A percentile compares a stretch with the other conserved stretches of the same genome.
Conservation (phyloP, 2,797 vertebrate genomes). For the Limosa lapponica region DNA sequence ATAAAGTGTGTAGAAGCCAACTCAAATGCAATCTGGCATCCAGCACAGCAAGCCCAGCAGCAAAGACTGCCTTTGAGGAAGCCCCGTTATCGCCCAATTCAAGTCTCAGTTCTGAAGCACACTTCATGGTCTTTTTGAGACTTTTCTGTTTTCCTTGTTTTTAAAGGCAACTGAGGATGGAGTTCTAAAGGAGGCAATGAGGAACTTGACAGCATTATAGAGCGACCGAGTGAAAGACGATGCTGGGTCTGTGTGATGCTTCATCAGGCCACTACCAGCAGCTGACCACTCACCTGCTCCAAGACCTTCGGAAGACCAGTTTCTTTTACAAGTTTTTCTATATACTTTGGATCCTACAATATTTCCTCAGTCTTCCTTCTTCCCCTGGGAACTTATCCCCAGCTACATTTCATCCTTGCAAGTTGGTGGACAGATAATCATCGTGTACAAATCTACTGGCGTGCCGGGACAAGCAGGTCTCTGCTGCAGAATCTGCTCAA, state of each 20-base stretch:
- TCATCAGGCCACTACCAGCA: neutral
- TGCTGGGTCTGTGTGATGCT: fast-evolving
- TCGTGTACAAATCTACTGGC: neutral
- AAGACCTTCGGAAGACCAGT: neutral
- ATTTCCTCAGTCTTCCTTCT: neutral
- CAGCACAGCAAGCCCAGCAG: neutral
- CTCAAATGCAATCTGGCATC: neutral
- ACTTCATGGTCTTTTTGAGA: neutral
- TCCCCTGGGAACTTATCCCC: no score
- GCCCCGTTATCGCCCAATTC: neutral
- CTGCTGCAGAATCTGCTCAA: neutral
- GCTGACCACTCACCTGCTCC: neutral
- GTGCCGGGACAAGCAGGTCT: neutral
- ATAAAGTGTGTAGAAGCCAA: neutral
- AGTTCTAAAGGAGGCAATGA: neutral
- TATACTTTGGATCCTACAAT: neutral
- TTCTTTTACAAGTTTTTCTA: neutral
- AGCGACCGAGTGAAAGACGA: neutral
- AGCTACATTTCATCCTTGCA: neutral
- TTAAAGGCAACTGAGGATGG: neutral
- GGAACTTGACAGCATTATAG: neutral
- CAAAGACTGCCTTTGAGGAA: neutral
- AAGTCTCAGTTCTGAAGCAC: neutral
- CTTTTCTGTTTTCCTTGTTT: neutral
- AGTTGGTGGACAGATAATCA: neutral